Evolutionary conservation across 2,113 vertebrate genomes (phyloP), one percentile per base, ranked within the genome.

Genomic region (Rana temporaria): DNA sequence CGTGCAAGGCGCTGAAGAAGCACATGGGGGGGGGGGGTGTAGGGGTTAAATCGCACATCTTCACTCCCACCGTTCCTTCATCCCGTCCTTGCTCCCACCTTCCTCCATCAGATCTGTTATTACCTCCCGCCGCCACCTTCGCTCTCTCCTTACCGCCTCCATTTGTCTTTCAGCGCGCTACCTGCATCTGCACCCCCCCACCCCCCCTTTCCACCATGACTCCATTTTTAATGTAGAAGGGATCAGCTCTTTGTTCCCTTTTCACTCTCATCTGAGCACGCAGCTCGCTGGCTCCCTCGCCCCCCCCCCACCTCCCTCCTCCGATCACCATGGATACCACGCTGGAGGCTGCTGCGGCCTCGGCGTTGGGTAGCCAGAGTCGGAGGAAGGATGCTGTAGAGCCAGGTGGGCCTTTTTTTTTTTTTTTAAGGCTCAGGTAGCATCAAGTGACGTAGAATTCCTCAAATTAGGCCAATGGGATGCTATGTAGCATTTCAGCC

Each of bases 361-460:
- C 68, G 52, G 19, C 71, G 78, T 62, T 80, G 18, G 66, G 78
- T 80, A 70, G 48, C 67, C 22, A 69, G 79, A 73, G 79, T 74
- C 60, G 30, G 79, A 74, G 19, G 57, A 55, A 55, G 57, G 79
- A 73, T 81, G 59, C 68, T 17, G 9, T 19, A 30, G 17, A 3
- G 26, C 22, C 17, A 52, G 55, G 48, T 72, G 38, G 2, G 14
- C n/a, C 1, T n/a, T n/a, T n/a, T n/a, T n/a, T n/a, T n/a, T n/a
- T n/a, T n/a, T n/a, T 34, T 38, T 18, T 4, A 11, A 76, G 57
- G 55, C 65, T 30, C 53, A 30, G n/a, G 19, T 75, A 15, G 26
- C 34, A 22, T 48, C 24, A 14, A 24, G 48, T 22, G 22, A 66
- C 26, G 63, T 20, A 63, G 9, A 32, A 18, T 8, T 1, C 4